phyloP scores from a whole-genome alignment of 2,888 invertebrate genomes.

The Tetranychus truncatus region DNA sequence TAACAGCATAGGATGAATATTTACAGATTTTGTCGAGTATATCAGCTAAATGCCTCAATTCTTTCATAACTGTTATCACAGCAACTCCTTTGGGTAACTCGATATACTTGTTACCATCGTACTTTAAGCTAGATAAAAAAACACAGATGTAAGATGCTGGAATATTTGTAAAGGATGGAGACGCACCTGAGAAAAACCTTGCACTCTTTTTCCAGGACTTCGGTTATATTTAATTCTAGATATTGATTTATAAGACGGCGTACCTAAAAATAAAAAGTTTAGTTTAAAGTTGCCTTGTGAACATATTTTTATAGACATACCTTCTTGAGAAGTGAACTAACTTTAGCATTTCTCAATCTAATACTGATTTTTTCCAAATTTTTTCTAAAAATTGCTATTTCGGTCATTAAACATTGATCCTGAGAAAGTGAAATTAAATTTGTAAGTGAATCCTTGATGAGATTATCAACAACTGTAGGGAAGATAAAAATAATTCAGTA shows the following conservation, averaged over 20 bases:
- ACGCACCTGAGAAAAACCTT: background rate
- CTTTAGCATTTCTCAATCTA: background rate
- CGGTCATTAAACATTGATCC: slow-evolving; percentile 2
- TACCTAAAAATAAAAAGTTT: background rate
- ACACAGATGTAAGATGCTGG: background rate
- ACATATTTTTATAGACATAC: background rate
- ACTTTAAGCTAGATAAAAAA: background rate
- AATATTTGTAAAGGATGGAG: background rate
- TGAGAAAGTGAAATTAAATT: slow-evolving; percentile 1
- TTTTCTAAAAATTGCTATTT: slow-evolving; percentile 8
- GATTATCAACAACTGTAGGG: slow-evolving; percentile 1
- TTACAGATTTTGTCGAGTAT: slow-evolving; percentile 6
- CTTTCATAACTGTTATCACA: background rate
- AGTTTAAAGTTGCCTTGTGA: background rate
- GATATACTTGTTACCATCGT: background rate
- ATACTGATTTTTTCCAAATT: slow-evolving; percentile 5
- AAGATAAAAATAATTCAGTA: background rate
- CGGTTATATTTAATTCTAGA: background rate
- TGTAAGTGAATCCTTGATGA: background rate
- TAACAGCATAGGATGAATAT: slow-evolving; percentile 9
- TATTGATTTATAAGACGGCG: background rate
- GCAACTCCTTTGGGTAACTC: background rate
- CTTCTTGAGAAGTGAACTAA: background rate
- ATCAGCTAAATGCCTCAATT: background rate
- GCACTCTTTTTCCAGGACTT: background rate